Evolutionary conservation across 1,140 invertebrate species (phyloP), one percentile per base, ranked within the genome.

Genomic region (Oscheius sp.): DNA sequence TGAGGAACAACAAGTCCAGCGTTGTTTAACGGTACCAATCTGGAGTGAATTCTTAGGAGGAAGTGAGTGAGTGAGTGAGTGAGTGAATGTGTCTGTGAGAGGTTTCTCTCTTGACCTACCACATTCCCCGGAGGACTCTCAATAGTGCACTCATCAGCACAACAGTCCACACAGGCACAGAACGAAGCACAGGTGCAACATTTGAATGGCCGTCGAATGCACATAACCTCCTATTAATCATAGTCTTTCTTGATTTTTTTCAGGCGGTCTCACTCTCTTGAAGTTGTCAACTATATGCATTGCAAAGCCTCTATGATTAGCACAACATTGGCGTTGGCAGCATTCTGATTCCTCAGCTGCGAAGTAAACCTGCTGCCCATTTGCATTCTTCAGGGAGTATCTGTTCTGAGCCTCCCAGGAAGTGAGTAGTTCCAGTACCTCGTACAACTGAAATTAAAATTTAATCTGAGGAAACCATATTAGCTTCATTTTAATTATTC

Each of bases 301-400:
- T 3, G 18, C 34, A 23, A 55, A 68, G 13, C 31, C 66, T 18
- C 66, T 3, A 7, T 58, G 31, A 18, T 26, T 7, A 3, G 31
- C 49, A 55, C 66, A 68, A 4, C 7, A 34, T 10, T 62, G 66
- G 13, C 66, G 28, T 26, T 34, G n/a, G 18, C 66, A 68, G 29
- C 10, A 32, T 13, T 31, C 29, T 3, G 66, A 68, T 26, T 52
- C 49, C 34, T 68, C 66, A 20, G 32, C 52, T 20, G 66, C 66
- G 29, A 35, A 68, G 31, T 68, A 68, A n/a, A 68, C 66, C 72
- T 74, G 64, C 38, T 74, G 34, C 26, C 72, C 72, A 35, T 74
- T 74, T 1, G 63, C 72, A 52, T 74, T 74, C n/a, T 62, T 62
- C 7, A 74, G 28, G 28, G 62, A 52, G 26, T 74, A 74, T 34